Conservation (phyloP, 1,140 invertebrate genomes). For the Brachionus rubens region DNA sequence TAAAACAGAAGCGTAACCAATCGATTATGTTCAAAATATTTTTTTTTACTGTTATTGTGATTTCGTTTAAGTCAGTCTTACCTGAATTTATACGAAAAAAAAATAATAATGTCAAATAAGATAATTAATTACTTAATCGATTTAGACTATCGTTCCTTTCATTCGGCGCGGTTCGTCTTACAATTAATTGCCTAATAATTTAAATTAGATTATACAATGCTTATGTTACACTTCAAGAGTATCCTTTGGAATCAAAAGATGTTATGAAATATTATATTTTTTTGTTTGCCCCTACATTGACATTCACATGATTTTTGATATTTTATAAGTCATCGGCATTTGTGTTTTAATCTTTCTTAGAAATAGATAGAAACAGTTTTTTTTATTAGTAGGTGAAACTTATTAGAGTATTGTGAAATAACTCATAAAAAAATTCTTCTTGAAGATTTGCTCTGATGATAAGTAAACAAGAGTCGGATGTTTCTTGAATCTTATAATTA, state of each 20-base stretch:
- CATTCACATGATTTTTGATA: background rate
- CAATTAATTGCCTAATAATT: constrained; percentile 16
- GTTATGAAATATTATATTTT: constrained; percentile 14
- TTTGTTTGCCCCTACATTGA: background rate
- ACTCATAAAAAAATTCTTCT: background rate
- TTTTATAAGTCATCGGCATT: background rate
- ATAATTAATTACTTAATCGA: constrained; percentile 27
- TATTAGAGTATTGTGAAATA: constrained; percentile 24
- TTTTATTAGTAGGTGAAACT: no score
- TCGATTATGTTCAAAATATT: background rate
- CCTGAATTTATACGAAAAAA: background rate
- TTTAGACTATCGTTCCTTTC: constrained; percentile 3
- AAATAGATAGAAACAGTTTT: no score
- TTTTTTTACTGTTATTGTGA: no score
- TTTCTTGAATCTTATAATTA: background rate
- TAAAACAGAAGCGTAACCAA: background rate
- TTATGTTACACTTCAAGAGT: constrained; percentile 33
- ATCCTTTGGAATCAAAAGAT: background rate
- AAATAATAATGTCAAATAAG: background rate
- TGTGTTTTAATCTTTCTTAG: background rate
- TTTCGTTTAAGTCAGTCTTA: no score
- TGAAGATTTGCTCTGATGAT: constrained; percentile 18
- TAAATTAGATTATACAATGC: constrained; percentile 22
- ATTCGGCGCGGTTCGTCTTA: background rate
- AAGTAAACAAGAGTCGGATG: no score